phyloP scores from a whole-genome alignment of 53 echinoderm and acorn worm species.

The Zoroaster sp. region DNA sequence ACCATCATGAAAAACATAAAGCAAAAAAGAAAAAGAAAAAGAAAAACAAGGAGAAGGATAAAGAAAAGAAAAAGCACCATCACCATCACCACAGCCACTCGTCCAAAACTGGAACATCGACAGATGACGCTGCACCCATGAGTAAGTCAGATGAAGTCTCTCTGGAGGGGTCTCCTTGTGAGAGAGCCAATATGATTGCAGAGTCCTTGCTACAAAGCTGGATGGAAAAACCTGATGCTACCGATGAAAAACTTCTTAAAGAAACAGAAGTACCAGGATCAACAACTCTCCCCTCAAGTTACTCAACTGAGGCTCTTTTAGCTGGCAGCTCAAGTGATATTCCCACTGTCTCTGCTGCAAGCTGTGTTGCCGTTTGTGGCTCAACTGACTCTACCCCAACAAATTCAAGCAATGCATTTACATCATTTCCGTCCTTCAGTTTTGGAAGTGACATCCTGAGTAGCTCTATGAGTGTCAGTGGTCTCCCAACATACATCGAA shows the following conservation, averaged over 20 bases:
- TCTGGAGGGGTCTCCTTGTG: slow-evolving; percentile 24
- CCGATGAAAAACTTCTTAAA: background rate
- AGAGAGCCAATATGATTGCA: slow-evolving; percentile 47
- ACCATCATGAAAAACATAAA: slow-evolving; percentile 58
- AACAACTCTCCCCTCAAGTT: slow-evolving; percentile 45
- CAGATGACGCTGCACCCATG: background rate
- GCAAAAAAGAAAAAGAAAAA: slow-evolving; percentile 69
- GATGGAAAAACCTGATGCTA: slow-evolving; percentile 50
- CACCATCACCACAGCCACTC: slow-evolving; percentile 20
- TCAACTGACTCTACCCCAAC: slow-evolving; percentile 30
- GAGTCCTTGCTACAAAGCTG: slow-evolving; percentile 56
- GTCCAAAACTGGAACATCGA: background rate
- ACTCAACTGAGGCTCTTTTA: slow-evolving; percentile 70
- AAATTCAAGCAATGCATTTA: slow-evolving; percentile 32
- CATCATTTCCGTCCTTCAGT: slow-evolving; percentile 56
- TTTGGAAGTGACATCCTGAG: slow-evolving; percentile 85
- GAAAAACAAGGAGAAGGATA: slow-evolving; percentile 94
- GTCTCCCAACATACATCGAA: slow-evolving; percentile 88
- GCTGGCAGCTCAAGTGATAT: slow-evolving; percentile 32
- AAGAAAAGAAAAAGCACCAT: slow-evolving; percentile 59
- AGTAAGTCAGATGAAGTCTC: slow-evolving; percentile 28
- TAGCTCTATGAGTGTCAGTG: slow-evolving; percentile 96
- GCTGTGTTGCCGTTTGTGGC: slow-evolving; percentile 23
- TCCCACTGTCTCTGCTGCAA: slow-evolving; percentile 15
- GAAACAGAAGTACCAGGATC: slow-evolving; percentile 2